phyloP scores from a whole-genome alignment of 2,888 invertebrate species.

The Chrysomela aeneicollis region DNA sequence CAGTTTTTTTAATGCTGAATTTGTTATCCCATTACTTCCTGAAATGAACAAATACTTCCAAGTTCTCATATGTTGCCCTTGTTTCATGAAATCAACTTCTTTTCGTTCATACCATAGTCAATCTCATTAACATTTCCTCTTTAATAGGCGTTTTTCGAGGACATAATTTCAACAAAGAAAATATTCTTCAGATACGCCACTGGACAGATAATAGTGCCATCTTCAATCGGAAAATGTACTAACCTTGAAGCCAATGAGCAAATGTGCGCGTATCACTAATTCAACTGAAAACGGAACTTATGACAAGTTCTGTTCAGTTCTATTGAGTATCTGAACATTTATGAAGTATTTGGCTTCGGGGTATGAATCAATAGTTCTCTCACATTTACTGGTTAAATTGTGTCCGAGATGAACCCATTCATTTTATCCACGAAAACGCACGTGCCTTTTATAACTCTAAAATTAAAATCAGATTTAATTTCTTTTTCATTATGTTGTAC shows the following conservation, averaged over 20 bases:
- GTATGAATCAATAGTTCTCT: constrained; percentile 48
- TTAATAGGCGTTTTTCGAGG: constrained; percentile 13
- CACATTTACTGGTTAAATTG: constrained; percentile 56
- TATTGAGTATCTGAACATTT: not conserved
- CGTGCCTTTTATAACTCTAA: constrained; percentile 39
- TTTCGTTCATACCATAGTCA: not conserved
- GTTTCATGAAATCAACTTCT: no score
- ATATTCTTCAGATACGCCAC: constrained; percentile 28
- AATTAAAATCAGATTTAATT: constrained; percentile 47
- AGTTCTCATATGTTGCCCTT: no score
- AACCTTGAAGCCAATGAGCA: not conserved
- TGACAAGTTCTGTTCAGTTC: no score
- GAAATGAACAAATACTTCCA: no score
- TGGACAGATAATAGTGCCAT: constrained; percentile 34
- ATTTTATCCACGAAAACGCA: constrained; percentile 16
- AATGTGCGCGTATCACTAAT: not conserved
- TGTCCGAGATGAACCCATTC: constrained; percentile 51
- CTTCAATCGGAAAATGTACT: not conserved
- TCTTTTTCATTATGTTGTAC: constrained; percentile 53
- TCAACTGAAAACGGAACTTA: no score
- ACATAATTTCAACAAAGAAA: constrained; percentile 19
- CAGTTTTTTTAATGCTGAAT: no score
- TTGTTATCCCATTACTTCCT: no score
- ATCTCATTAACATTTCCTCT: no score
- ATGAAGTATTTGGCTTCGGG: not conserved